A percentile compares a stretch with the other conserved stretches of the same genome.
phyloP scores from a whole-genome alignment of 2,797 vertebrate species.

The Siniperca obscura region DNA sequence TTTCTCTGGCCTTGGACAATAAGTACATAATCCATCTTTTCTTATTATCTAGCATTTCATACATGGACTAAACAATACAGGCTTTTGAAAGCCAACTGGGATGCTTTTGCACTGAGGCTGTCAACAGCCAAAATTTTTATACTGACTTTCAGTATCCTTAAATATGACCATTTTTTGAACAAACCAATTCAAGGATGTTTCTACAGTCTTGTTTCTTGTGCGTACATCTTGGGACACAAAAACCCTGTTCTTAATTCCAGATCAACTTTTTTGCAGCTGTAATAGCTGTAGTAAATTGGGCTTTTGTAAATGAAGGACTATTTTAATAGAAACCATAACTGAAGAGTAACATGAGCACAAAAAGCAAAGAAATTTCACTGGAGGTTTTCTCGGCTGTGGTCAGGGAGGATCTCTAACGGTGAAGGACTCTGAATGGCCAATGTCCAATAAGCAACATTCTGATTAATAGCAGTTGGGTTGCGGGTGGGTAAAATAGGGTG shows the following conservation, averaged over 20 bases:
- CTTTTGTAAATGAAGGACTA: background rate
- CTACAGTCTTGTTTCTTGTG: background rate
- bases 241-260: background rate
- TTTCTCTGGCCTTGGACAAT: background rate
- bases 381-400: background rate
- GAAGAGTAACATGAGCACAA: background rate
- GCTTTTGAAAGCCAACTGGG: background rate
- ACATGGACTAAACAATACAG: background rate
- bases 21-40: background rate
- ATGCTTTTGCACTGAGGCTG: background rate
- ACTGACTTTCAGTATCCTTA: background rate
- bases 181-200: background rate
- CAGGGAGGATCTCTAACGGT: conserved; percentile 2
- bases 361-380: background rate
- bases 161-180: background rate
- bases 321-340: background rate
- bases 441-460: background rate
- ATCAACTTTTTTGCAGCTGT: background rate
- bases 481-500: too few species aligned
- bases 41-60: background rate
- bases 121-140: background rate
- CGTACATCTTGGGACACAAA: too few species aligned
- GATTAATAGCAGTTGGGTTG: too few species aligned
- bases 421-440: background rate
- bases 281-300: background rate